Evolutionary conservation across 2,888 invertebrate genomes (phyloP).

Genomic region (Drosophila leonis): DNA sequence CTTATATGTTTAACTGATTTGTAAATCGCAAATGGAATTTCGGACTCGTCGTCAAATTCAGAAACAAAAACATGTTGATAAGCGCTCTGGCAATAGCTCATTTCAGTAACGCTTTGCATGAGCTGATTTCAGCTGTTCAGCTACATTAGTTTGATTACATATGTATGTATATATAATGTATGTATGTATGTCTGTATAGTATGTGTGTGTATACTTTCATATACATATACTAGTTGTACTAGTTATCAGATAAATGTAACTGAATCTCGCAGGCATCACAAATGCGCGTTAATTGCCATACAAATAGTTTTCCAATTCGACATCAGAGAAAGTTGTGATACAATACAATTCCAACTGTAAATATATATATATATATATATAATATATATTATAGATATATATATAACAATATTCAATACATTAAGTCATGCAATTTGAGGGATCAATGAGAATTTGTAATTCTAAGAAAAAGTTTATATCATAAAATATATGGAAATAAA

Average conservation of each 20-base stretch:
- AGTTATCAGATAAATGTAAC: slow-evolving; percentile 18
- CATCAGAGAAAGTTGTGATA: slow-evolving; percentile 9
- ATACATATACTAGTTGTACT: not conserved
- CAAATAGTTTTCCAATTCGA: slow-evolving; percentile 35
- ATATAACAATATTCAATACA: not conserved
- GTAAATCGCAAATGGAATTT: not conserved
- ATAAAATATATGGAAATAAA: not conserved
- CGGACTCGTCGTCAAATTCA: slow-evolving; percentile 3
- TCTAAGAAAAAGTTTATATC: not conserved
- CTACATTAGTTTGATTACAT: slow-evolving; percentile 2
- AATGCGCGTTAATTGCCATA: slow-evolving; percentile 43
- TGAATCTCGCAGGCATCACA: slow-evolving; percentile 25
- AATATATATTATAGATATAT: not conserved
- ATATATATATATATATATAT: not conserved
- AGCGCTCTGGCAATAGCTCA: slow-evolving; percentile 8
- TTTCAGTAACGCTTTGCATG: slow-evolving; percentile 1
- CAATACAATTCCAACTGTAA: not conserved
- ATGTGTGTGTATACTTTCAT: not conserved
- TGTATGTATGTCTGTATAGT: not conserved
- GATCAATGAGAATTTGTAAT: not conserved
- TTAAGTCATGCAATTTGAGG: not conserved
- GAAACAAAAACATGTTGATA: slow-evolving; percentile 7
- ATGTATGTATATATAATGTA: not conserved
- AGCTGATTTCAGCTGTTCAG: slow-evolving; percentile 13
- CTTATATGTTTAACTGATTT: not conserved